Evolutionary conservation across 2,113 vertebrate genomes (phyloP).

Genomic region (Synchiropus splendidus): DNA sequence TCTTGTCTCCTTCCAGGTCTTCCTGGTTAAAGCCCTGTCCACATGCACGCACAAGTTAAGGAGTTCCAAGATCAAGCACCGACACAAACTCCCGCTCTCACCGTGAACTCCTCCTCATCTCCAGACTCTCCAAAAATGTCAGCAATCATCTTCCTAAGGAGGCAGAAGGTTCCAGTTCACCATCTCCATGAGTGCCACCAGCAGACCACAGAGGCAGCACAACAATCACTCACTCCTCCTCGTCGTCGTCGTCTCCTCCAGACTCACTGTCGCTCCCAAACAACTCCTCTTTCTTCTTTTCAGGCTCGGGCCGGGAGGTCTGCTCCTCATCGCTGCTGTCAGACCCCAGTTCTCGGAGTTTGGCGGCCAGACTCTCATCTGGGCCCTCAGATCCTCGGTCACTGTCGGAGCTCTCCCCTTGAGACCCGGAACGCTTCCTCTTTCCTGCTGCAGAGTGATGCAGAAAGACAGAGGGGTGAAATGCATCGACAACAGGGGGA

Average conservation of each 20-base stretch:
- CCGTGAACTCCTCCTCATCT: conserved; percentile 97
- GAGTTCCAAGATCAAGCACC: too few species aligned
- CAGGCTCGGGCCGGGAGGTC: conserved; percentile 39
- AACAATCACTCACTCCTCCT: conserved; percentile 87
- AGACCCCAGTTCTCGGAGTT: conserved; percentile 69
- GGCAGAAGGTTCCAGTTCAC: conserved; percentile 1
- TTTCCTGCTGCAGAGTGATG: conserved; percentile 55
- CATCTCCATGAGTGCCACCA: too few species aligned
- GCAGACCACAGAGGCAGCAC: too few species aligned
- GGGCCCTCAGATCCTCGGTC: conserved; percentile 58
- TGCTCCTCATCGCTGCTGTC: conserved; percentile 81
- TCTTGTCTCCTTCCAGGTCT: conserved; percentile 84
- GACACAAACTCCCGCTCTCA: conserved; percentile 29
- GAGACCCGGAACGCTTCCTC: conserved; percentile 79
- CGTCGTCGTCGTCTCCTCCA: conserved; percentile 68
- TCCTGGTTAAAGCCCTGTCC: conserved; percentile 95
- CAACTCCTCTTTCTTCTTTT: conserved; percentile 78
- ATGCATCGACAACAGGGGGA: background rate
- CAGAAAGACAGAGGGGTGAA: background rate
- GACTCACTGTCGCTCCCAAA: conserved; percentile 97
- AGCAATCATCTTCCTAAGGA: conserved; percentile 88
- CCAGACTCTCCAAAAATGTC: conserved; percentile 99
- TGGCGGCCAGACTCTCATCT: conserved; percentile 66
- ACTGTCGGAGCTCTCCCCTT: conserved; percentile 82
- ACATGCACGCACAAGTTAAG: too few species aligned